Percentiles rank a stretch among this genome's conserved stretches.
phyloP scores from a whole-genome alignment of 2,797 vertebrate species.

The Rhincodon typus region DNA sequence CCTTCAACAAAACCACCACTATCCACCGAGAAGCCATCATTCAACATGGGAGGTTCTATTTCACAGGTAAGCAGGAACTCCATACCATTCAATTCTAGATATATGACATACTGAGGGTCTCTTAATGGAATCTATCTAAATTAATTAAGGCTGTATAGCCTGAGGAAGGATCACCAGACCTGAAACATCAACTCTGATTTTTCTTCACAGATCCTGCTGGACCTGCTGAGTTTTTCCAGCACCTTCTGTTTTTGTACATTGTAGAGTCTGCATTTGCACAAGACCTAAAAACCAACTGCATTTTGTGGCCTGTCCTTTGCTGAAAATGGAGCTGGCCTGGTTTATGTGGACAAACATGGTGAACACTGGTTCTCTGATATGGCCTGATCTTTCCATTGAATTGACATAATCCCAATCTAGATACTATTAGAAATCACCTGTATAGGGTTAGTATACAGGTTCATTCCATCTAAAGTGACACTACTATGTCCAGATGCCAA shows the following conservation, averaged over 20 bases:
- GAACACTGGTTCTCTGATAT: neutral
- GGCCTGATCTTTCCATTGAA: neutral
- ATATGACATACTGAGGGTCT: neutral
- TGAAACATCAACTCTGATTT: too few species aligned
- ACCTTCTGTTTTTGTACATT: neutral
- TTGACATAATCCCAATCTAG: neutral
- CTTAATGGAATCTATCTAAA: neutral
- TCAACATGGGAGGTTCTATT: constrained; percentile 95
- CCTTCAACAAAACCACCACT: constrained; percentile 81
- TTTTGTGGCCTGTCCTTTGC: neutral
- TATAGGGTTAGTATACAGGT: neutral
- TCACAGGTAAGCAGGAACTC: constrained; percentile 72
- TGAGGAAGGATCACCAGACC: too few species aligned
- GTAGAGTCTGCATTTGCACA: neutral
- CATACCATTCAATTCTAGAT: neutral
- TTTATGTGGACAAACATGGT: neutral
- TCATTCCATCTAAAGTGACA: neutral
- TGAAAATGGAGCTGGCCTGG: neutral
- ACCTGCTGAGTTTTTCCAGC: too few species aligned
- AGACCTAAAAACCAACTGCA: neutral
- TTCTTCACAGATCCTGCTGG: too few species aligned
- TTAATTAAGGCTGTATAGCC: neutral
- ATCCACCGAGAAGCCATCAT: constrained; percentile 90
- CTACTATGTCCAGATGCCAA: neutral
- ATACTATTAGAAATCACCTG: neutral